Base-by-base conservation (phyloP, 2,888 invertebrate species). In the Lepidocyrtoides sp. region DNA sequence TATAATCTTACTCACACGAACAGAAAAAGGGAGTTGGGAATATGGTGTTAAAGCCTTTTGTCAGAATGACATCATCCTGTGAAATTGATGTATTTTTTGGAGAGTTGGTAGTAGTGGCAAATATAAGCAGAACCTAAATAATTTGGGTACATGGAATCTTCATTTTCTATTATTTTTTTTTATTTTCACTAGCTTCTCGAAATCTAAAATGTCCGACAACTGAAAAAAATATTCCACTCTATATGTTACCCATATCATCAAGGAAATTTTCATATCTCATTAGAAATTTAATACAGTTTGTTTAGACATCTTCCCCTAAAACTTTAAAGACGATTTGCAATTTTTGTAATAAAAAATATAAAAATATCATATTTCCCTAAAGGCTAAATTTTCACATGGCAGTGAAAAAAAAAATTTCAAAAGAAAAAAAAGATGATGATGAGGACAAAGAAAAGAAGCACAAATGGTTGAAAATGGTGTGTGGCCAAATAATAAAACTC, bases 401-500 rank as follows among this genome's bases (percentile, higher is more conserved):
- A n/a, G n/a, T n/a, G n/a, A n/a, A n/a, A n/a, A n/a, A n/a, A n/a
- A n/a, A 7, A 26, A 57, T 4, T 20, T 14, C 14, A 4, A 63
- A 26, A 26, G 12, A 23, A 23, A 32, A 26, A 57, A 4, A 26
- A 2, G 63, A 26, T 51, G 51, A 51, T 12, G 51, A 51, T 51
- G n/a, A 51, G n/a, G n/a, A n/a, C n/a, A n/a, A n/a, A 17, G 51
- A 5, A 51, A 51, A 51, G 2, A 10, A 20, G 17, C 72, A 41
- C 23, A 41, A 75, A 48, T 26, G 26, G 75, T 75, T 54, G 23
- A 75, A 29, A 29, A 63, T 85, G 69, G 91, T 91, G 77, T 77
- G 91, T 91, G 91, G 91, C 32, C 91, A 91, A 87, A 82, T 86
- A 75, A 44, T 51, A 82, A 36, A 81, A 41, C n/a, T 57, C 75